These are phyloP conservation scores for Allacma fusca DNA, from an alignment of 2,888 invertebrate species.

Conservation along the genomic window DNA sequence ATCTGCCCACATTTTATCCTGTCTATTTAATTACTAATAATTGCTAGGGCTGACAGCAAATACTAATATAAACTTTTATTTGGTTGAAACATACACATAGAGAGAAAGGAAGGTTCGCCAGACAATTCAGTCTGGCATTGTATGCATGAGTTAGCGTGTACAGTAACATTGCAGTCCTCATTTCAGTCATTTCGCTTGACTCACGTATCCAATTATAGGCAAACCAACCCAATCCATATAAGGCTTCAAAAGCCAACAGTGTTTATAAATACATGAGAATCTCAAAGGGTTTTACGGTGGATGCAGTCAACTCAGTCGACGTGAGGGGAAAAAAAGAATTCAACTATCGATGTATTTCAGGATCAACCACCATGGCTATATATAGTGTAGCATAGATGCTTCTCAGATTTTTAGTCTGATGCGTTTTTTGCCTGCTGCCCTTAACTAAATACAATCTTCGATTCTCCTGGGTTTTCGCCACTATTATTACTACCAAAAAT, in stretches of 20 bases:
- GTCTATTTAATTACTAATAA: constrained; percentile 25
- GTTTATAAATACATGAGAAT: constrained; percentile 21
- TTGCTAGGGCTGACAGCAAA: constrained; percentile 3
- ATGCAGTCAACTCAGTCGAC: constrained; percentile 21
- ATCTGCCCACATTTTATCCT: constrained; percentile 12
- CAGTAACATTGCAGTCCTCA: neutral
- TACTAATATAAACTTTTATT: neutral
- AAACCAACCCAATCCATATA: constrained; percentile 37
- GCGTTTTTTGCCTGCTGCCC: neutral
- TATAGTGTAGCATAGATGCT: constrained; percentile 20
- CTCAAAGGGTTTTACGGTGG: neutral
- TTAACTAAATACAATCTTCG: neutral
- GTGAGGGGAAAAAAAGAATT: neutral
- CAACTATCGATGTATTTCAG: constrained; percentile 35
- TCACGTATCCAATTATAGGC: constrained; percentile 42
- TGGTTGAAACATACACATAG: no score
- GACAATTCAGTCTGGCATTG: neutral
- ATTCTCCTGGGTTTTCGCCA: no score
- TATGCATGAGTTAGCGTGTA: constrained; percentile 1
- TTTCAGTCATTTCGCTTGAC: constrained; percentile 9
- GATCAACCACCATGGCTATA: constrained; percentile 28
- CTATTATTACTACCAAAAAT: no score
- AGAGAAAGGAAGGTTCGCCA: neutral
- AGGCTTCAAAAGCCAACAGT: constrained; percentile 31
- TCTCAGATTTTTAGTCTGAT: neutral